These are phyloP conservation scores for Ylistrum balloti DNA, from an alignment of 1,140 invertebrate species.

Conservation along the genomic window DNA sequence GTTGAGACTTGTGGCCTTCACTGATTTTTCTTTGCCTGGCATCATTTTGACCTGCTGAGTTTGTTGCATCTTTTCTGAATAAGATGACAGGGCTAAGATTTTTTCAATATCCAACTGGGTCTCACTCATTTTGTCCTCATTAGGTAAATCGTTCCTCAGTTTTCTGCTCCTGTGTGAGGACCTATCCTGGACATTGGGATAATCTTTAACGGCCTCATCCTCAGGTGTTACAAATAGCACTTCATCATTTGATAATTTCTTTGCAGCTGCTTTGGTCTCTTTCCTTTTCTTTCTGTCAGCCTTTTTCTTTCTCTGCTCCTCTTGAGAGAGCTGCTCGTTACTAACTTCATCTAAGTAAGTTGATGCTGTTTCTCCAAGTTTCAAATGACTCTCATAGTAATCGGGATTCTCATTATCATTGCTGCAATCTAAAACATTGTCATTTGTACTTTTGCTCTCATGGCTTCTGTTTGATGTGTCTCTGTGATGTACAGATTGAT, in stretches of 20 bases:
- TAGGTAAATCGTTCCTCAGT: neutral
- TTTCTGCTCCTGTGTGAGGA: neutral
- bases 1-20: too few species aligned
- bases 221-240: too few species aligned
- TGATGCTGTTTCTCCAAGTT: neutral
- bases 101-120: too few species aligned
- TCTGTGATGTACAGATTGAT: neutral
- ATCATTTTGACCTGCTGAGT: too few species aligned
- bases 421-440: neutral
- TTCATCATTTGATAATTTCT: too few species aligned
- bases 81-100: too few species aligned
- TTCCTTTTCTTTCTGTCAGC: neutral
- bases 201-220: too few species aligned
- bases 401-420: neutral
- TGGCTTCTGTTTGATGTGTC: neutral
- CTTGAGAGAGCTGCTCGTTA: neutral
- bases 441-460: neutral
- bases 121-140: too few species aligned
- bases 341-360: neutral
- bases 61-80: too few species aligned
- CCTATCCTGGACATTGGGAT: neutral
- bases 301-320: neutral
- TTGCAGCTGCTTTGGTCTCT: neutral
- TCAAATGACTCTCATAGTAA: neutral
- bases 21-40: too few species aligned